Base-by-base conservation (phyloP, 2,797 vertebrate species). In the Moxostoma hubbsi region DNA sequence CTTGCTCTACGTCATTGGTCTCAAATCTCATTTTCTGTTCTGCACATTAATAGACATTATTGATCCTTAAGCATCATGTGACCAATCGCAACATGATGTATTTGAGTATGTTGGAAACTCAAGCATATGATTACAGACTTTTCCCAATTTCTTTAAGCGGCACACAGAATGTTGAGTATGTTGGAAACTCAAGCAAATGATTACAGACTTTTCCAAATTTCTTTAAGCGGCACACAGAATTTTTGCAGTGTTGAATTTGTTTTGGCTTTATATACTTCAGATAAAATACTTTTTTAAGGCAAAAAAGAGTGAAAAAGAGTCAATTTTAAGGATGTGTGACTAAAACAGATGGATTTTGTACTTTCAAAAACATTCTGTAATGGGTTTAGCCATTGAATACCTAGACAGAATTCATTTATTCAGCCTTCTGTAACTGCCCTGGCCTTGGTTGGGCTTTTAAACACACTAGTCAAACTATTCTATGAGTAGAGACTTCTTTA, bases 321-420 rank as follows among this genome's bases (percentile, higher is more conserved):
- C 53, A 36, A 16, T 75, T 64, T 54, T 74, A 53, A 53, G 50
- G n/a, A 75, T 54, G 73, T 24, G 24, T 63, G 72, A 51, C 64
- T 67, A 18, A 51, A 62, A 54, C 54, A 15, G 36, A 54, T 11
- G 12, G 46, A 74, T 61, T 45, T 64, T 61, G 65, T 72, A 51
- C 47, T 45, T 53, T 18, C 36, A 13, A 54, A 49, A n/a, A 15
- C 12, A 46, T 16, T 50, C 47, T 12, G 24, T 64, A 61, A 54
- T 70, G 47, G 6, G 5, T 77, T 62, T 10, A 81, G 49, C n/a
- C 46, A 64, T 47, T 24, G 16, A 81, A 80, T 62, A 75, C 69
- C 49, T 18, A 69, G 65, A 53, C 12, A 75, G 66, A 6, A 18
- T 67, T 24, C 11, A 59, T 61, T 80, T 70, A 64, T 50, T 50